A percentile compares a stretch with the other conserved stretches of the same genome.
Conservation (phyloP, 2,113 vertebrate species). For the Salvelinus sp. region DNA sequence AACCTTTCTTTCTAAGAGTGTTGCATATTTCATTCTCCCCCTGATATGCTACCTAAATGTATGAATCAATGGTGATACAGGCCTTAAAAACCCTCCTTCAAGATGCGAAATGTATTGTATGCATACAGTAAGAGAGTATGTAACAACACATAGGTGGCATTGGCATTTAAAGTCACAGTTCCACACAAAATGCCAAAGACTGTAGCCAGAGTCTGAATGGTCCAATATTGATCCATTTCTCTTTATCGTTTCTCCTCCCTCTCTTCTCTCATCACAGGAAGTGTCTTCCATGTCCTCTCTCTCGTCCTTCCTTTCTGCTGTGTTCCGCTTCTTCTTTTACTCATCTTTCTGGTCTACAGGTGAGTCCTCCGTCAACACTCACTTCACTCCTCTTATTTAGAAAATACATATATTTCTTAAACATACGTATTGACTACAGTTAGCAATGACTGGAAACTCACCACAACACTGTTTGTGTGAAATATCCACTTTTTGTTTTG, state of each 20-base stretch:
- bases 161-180: too few relatives aligned
- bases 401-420: background rate
- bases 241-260: background rate
- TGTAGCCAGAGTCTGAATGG: background rate
- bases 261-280: conserved; percentile 25
- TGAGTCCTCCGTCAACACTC: conserved; percentile 22
- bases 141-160: too few relatives aligned
- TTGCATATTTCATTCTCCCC: too few relatives aligned
- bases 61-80: too few relatives aligned
- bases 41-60: too few relatives aligned
- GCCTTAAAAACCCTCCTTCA: too few relatives aligned
- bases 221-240: background rate
- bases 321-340: conserved; percentile 10
- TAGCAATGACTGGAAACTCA: background rate
- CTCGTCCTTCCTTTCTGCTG: background rate
- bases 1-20: too few relatives aligned
- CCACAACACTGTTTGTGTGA: background rate
- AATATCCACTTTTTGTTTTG: background rate
- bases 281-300: background rate
- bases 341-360: conserved; percentile 48
- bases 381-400: background rate
- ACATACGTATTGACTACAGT: background rate
- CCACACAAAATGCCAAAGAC: too few relatives aligned
- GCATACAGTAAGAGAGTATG: too few relatives aligned
- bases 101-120: too few relatives aligned